These are phyloP conservation scores for Erythrocercus mccallii DNA, from an alignment of 2,113 vertebrate genomes.

Conservation along the genomic window DNA sequence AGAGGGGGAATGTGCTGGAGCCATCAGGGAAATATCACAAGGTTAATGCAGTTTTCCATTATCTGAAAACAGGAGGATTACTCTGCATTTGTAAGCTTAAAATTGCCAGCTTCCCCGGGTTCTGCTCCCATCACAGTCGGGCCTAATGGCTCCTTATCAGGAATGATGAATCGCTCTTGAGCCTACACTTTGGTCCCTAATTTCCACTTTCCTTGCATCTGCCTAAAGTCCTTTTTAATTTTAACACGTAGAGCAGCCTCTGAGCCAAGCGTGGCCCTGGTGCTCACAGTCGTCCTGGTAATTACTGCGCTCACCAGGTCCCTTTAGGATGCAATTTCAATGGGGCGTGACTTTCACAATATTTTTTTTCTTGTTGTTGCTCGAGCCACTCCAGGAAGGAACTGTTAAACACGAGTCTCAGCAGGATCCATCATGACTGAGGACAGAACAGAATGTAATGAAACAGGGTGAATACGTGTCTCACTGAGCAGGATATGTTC, in stretches of 20 bases:
- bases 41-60: slow-evolving; percentile 52
- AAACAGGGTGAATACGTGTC: slow-evolving; percentile 52
- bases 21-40: slow-evolving; percentile 1
- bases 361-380: slow-evolving; percentile 62
- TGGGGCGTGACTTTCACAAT: slow-evolving; percentile 56
- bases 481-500: slow-evolving; percentile 53
- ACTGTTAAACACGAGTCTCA: slow-evolving; percentile 62
- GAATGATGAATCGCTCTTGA: slow-evolving; percentile 51
- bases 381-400: slow-evolving; percentile 49
- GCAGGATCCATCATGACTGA: slow-evolving; percentile 66
- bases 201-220: slow-evolving; percentile 49
- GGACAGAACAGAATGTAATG: slow-evolving; percentile 58
- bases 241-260: background rate
- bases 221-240: slow-evolving; percentile 53
- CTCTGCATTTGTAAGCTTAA: slow-evolving; percentile 48
- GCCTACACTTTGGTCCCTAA: slow-evolving; percentile 34
- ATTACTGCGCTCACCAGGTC: slow-evolving; percentile 18
- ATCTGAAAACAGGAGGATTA: slow-evolving; percentile 52
- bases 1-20: background rate
- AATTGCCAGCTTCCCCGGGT: background rate
- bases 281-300: slow-evolving; percentile 4
- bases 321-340: slow-evolving; percentile 59
- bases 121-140: slow-evolving; percentile 8
- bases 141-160: slow-evolving; percentile 59
- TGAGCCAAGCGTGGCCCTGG: slow-evolving; percentile 3